Evolutionary conservation across 2,797 vertebrate genomes (phyloP).

Genomic region (Halcyon leucocephala): DNA sequence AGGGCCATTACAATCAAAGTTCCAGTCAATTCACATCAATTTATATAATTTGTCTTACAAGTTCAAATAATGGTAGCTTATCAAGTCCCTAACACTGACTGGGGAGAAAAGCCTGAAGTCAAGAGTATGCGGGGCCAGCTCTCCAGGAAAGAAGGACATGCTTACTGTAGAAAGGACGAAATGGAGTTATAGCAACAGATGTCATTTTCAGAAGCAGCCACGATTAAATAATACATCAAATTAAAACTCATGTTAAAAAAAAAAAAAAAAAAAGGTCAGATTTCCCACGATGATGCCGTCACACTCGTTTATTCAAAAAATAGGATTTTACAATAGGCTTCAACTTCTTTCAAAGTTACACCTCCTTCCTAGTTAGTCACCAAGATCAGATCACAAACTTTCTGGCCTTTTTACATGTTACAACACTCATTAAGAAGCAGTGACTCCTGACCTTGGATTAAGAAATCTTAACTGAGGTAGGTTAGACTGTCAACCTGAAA

Average conservation of each 20-base stretch:
- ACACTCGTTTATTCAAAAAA: not conserved
- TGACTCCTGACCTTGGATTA: conserved; percentile 19
- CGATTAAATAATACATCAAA: not conserved
- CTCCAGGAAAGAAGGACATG: not conserved
- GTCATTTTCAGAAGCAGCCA: not conserved
- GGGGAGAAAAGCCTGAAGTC: not conserved
- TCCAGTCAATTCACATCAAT: not conserved
- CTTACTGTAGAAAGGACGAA: not conserved
- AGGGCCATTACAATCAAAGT: not conserved
- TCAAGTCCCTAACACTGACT: not conserved
- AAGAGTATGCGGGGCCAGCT: not conserved
- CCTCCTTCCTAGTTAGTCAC: not conserved
- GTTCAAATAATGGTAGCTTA: not conserved
- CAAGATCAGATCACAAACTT: not conserved
- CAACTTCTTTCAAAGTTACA: not conserved
- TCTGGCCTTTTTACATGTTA: not conserved
- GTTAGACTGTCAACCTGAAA: not conserved
- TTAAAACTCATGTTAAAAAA: not conserved
- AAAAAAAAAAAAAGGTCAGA: not conserved
- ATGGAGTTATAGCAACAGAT: not conserved
- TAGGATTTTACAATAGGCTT: not conserved
- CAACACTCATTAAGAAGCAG: not conserved
- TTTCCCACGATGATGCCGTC: not conserved
- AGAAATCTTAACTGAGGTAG: not conserved
- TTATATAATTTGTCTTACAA: not conserved